These are phyloP conservation scores for Orchesella cincta DNA, from an alignment of 1,140 invertebrate genomes.

Conservation along the genomic window DNA sequence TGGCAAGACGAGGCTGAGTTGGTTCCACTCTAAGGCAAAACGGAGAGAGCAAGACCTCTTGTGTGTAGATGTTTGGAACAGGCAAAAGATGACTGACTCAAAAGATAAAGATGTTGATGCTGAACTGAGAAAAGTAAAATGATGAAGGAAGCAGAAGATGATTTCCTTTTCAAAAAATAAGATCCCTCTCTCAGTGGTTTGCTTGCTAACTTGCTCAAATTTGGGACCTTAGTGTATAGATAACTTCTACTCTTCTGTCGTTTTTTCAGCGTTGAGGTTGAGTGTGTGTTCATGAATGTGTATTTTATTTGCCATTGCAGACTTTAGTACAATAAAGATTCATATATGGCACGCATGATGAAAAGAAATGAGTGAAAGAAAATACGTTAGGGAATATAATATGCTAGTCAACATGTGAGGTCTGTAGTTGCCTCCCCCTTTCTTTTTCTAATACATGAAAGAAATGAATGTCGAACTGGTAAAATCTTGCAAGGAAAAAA, in stretches of 20 bases:
- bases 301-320: too few species aligned
- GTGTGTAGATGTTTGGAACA: too few species aligned
- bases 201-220: background rate
- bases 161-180: background rate
- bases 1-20: too few species aligned
- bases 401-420: background rate
- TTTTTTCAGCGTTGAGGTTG: too few species aligned
- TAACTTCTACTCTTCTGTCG: too few species aligned
- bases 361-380: background rate
- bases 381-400: background rate
- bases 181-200: background rate
- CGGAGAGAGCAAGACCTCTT: too few species aligned
- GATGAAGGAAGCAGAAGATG: background rate
- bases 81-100: background rate
- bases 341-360: background rate
- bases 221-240: too few species aligned
- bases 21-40: too few species aligned
- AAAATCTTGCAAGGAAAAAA: slow-evolving; percentile 11
- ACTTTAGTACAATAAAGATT: too few species aligned
- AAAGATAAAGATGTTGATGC: background rate
- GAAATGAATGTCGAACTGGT: background rate
- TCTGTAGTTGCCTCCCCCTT: background rate
- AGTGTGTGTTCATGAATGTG: too few species aligned
- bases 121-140: background rate
- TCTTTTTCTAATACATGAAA: background rate